Conservation (phyloP, 2,888 invertebrate genomes). For the Bombylius discolor region DNA sequence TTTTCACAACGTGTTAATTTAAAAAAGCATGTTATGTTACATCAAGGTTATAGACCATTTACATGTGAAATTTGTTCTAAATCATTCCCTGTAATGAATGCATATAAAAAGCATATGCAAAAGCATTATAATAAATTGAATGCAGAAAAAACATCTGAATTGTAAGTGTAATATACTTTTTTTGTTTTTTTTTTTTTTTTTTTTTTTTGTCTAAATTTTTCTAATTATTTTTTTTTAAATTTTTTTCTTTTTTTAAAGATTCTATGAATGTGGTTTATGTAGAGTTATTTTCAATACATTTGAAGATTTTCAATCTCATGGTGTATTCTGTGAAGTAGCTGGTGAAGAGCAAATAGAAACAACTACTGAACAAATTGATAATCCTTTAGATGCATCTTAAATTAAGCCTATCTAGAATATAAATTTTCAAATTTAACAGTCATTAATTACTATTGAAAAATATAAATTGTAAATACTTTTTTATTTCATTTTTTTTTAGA, state of each 20-base stretch:
- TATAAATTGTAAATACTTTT: too few relatives aligned
- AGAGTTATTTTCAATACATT: constrained; percentile 31
- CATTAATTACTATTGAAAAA: too few relatives aligned
- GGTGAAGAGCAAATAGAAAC: constrained; percentile 7
- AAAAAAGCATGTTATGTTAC: constrained; percentile 35
- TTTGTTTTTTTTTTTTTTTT: too few relatives aligned
- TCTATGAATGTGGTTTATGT: constrained; percentile 32
- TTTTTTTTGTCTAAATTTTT: too few relatives aligned
- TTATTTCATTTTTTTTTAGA: too few relatives aligned
- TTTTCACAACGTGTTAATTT: constrained; percentile 35
- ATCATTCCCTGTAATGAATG: constrained; percentile 31
- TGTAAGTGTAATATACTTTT: constrained; percentile 1
- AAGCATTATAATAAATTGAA: constrained; percentile 2
- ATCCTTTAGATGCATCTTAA: neutral
- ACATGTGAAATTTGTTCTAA: constrained; percentile 31
- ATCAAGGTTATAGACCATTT: constrained; percentile 32
- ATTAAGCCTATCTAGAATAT: neutral
- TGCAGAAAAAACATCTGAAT: constrained; percentile 1
- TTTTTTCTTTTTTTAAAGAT: constrained; percentile 14
- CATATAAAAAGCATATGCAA: constrained; percentile 30
- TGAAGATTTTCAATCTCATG: constrained; percentile 31
- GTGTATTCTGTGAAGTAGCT: constrained; percentile 23
- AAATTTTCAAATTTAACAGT: too few relatives aligned
- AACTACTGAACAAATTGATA: neutral
- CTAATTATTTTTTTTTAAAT: too few relatives aligned